Base-by-base conservation (phyloP, 2,888 invertebrate species). In the Agonopterix arenella region DNA sequence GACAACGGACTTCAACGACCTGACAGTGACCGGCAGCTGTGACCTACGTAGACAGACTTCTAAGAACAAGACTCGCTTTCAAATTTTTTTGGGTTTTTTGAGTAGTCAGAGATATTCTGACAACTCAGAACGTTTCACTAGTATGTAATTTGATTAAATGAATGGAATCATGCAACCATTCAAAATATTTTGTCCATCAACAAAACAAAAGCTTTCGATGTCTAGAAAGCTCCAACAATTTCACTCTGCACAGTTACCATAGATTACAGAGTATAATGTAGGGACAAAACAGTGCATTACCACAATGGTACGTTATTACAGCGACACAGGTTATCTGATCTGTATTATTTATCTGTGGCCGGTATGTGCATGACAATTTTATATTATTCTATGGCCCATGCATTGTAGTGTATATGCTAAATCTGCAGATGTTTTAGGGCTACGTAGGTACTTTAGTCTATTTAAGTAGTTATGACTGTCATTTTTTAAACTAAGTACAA, bases 341-440 rank as follows among this genome's bases (percentile, higher is more conserved):
- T 62, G 73, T 76, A 79, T 82, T 84, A 84, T 85, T 84, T 84
- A 84, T 84, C 82, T 76, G 76, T 58, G 58, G 58, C 58, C 66
- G 74, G 75, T 72, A 77, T 82, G 73, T 76, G 84, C 83, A 84
- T 85, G 83, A 84, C 84, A 80, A 85, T 86, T 84, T 84, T 76
- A 83, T 79, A 84, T 82, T 68, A 73, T 41, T 13, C 45, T n/a
- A 38, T 28, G 49, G 47, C 40, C 11, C 52, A 52, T 52, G 49
- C 48, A 46, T 46, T 16, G 18, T 11, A 8, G 13, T 8, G 43
- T 2, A 43, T 11, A 43, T 11, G 43, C 43, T 11, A 1, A n/a
- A 11, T 9, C 5, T 40, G n/a, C 16, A 43, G 43, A 43, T 43
- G 28, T 28, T 7, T 28, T 4, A 4, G 18, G 18, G 18, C 4